Evolutionary conservation across 2,888 invertebrate genomes (phyloP).

Genomic region (Glyphotaelius pellucidus): DNA sequence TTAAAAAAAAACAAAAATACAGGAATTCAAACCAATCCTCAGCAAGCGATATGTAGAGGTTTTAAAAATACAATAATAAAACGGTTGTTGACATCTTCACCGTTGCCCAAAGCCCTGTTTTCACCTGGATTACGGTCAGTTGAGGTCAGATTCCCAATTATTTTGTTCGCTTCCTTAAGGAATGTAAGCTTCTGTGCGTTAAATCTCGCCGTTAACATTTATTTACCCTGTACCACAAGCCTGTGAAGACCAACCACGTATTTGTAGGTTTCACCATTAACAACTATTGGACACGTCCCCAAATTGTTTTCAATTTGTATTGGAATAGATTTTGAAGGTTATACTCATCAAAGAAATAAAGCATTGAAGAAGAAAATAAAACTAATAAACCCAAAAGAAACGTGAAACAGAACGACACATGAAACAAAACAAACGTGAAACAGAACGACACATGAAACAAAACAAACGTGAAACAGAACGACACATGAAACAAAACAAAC

Average conservation of each 20-base stretch:
- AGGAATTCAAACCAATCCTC: too few species aligned
- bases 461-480: too few species aligned
- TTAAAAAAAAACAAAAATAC: too few species aligned
- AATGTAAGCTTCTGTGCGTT: background rate
- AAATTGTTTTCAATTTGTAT: background rate
- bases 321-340: too few species aligned
- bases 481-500: too few species aligned
- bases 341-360: too few species aligned
- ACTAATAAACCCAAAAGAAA: too few species aligned
- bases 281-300: background rate
- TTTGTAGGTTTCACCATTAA: background rate
- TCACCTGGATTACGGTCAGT: conserved; percentile 8
- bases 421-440: too few species aligned
- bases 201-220: background rate
- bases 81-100: background rate
- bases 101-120: background rate
- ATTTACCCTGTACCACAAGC: background rate
- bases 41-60: background rate
- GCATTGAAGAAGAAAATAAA: too few species aligned
- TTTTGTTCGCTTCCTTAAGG: background rate
- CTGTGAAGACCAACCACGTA: background rate
- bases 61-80: background rate
- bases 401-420: too few species aligned
- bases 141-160: conserved; percentile 31
- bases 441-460: too few species aligned